Percentiles rank a stretch among this genome's conserved stretches.
Conservation (phyloP, 2,797 vertebrate species). For the Arremon aurantiirostris region DNA sequence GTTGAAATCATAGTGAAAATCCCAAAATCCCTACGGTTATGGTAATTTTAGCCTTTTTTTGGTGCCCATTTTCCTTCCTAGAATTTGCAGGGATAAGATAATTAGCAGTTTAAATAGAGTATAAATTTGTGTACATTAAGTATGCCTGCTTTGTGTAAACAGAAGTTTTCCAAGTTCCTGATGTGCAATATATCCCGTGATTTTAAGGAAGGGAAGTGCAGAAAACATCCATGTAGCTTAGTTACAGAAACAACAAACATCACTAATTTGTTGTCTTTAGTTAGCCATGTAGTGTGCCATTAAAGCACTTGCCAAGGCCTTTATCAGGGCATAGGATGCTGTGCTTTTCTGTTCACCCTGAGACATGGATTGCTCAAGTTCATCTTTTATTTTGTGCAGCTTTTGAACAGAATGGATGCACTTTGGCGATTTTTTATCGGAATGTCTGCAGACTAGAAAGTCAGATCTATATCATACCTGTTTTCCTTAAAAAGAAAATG, state of each 20-base stretch:
- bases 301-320: not conserved
- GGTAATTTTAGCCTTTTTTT: not conserved
- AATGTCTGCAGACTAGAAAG: not conserved
- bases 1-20: not conserved
- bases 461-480: rapidly evolving
- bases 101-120: not conserved
- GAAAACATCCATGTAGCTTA: not conserved
- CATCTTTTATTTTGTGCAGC: not conserved
- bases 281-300: not conserved
- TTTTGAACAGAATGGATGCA: not conserved
- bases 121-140: not conserved
- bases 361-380: not conserved
- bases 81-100: not conserved
- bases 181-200: not conserved
- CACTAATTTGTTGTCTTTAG: not conserved
- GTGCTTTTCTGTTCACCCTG: not conserved
- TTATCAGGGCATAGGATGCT: not conserved
- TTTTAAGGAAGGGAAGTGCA: not conserved
- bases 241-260: slow-evolving; percentile 19
- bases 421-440: not conserved
- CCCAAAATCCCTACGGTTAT: not conserved
- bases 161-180: slow-evolving; percentile 6
- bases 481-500: not conserved
- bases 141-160: not conserved
- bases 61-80: not conserved